Base-by-base conservation (phyloP, 2,113 vertebrate species). In the Plotosus lineatus region DNA sequence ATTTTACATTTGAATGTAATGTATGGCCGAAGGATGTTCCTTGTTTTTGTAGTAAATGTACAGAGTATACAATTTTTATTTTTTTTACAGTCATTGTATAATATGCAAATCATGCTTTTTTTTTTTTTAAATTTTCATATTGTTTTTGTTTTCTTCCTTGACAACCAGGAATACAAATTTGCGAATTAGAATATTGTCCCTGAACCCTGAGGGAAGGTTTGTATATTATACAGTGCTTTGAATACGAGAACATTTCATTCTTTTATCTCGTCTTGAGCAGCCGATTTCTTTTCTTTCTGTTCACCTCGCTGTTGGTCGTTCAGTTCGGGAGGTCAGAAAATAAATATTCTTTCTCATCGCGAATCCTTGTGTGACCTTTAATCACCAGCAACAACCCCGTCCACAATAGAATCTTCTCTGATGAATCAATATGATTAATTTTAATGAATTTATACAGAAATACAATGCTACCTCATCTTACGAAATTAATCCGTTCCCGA, bases 61-160 rank as follows among this genome's bases (percentile, higher is more conserved):
- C 77, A 80, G 74, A 48, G 12, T 53, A 63, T 51, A 31, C 56
- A 50, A 33, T 42, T 80, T 48, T 33, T n/a, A n/a, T 73, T 85
- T 82, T 84, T 68, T 77, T 83, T 78, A 85, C 66, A 53, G 12
- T 40, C 26, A 86, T 55, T 53, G 61, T 89, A 83, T 86, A 78
- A 55, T 81, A 75, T 80, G 56, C 73, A 82, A 58, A 28, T 71
- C 23, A 23, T 68, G 4, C 15, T 8, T 44, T 4, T 26, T 44
- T 14, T 46, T 46, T 28, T 44, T 48, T 46, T 15, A 31, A 8
- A 8, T 0, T 40, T 40, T 15, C 4, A 19, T 53, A 1, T 58
- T 58, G 46, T 38, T 61, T 61, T 33, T 7, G 11, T 33, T 31
- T 31, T 33, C 21, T 53, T 0, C 11, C 15, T 15, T 71, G 42